Evolutionary conservation across 1,140 invertebrate species (phyloP), one percentile per base, ranked within the genome.

Genomic region (Procambarus virginalis): DNA sequence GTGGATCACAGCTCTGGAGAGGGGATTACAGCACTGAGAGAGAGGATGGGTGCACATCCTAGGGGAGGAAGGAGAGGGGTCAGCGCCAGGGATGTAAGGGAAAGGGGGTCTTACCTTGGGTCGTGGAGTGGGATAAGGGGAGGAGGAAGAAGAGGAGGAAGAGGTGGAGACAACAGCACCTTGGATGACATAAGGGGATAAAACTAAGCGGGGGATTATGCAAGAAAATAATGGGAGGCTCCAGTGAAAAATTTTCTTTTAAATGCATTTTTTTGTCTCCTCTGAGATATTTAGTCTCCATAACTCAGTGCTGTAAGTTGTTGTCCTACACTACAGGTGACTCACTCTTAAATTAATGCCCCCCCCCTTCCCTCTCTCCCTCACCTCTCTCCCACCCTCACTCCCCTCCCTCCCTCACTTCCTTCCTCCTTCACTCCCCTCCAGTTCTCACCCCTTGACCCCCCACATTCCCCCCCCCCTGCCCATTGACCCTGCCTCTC

Each of bases 241-340:
- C 80, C 12, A 34, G 68, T 82, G 80, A 82, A 82, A 81, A 82
- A 82, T 82, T 48, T 82, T 48, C 80, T 82, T 82, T 82, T 82
- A 82, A 82, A 55, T 68, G 58, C 80, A 73, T 82, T 68, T 68
- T 82, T 82, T 82, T 82, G 46, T 68, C 80, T 68, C 51, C 45
- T 82, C 79, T 34, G 80, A 48, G 80, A 82, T 64, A 82, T 82
- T 82, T 82, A 68, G 80, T 82, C 45, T 68, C 46, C 80, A 82
- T 82, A 82, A 45, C 17, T 82, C 58, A 82, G 45, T 14, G 46
- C 22, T 5, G 80, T 64, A 48, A 82, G 80, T 82, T 82, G 79
- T 60, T 81, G 79, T 81, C 60, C 34, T 81, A 51, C 79, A 81
- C 79, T 81, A 60, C 51, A 60, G 79, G 79, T 60, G 79, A 14